phyloP scores from a whole-genome alignment of 1,140 invertebrate species.

The Cydia fagiglandana region DNA sequence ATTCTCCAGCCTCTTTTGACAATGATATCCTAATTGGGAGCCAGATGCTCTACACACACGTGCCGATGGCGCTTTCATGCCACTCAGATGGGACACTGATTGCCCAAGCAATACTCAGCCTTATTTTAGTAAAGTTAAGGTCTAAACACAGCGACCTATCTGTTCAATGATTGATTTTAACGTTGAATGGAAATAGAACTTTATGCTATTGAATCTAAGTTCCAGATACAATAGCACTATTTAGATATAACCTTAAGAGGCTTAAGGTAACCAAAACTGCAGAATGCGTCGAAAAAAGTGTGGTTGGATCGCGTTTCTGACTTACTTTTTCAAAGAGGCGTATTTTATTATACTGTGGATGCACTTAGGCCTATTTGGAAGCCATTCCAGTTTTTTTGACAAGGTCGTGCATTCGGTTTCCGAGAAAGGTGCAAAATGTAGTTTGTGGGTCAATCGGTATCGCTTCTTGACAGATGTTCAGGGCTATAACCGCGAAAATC shows the following conservation, averaged over 20 bases:
- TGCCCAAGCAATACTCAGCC: background rate
- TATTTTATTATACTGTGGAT: background rate
- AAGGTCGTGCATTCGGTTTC: constrained; percentile 21
- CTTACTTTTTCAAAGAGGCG: background rate
- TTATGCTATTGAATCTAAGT: background rate
- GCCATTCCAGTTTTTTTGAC: background rate
- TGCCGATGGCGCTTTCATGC: constrained; percentile 47
- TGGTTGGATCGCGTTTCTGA: background rate
- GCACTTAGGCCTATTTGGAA: background rate
- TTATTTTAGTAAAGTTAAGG: background rate
- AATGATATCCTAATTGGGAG: constrained; percentile 58
- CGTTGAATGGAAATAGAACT: background rate
- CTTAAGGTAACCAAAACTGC: background rate
- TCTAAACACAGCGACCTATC: background rate
- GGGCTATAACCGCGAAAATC: too few relatives aligned
- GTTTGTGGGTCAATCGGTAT: constrained; percentile 11
- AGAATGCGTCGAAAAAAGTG: constrained; percentile 19
- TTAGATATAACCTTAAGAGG: background rate
- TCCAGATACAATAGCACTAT: background rate
- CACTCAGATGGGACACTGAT: background rate
- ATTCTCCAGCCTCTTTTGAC: constrained; percentile 36
- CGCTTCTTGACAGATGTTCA: constrained; percentile 10
- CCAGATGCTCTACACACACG: constrained; percentile 58
- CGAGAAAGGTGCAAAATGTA: constrained; percentile 28
- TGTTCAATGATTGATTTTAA: background rate